These are phyloP conservation scores for Eumerus sabulonum DNA, from an alignment of 2,888 invertebrate species.

Conservation along the genomic window DNA sequence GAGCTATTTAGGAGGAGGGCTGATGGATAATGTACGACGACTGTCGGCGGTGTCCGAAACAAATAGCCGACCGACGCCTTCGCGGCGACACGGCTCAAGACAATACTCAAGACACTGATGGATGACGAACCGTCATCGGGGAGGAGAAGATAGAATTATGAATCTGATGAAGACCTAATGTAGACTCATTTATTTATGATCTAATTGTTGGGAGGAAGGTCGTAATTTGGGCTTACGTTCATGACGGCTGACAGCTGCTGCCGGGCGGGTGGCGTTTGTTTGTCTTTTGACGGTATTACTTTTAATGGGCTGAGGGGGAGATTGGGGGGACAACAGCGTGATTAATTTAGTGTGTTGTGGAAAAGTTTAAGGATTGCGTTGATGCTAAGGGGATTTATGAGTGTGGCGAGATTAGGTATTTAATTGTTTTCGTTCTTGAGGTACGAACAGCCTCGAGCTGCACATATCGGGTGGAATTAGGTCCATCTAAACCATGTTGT, in stretches of 20 bases:
- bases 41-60: constrained; percentile 28
- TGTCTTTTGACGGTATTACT: not conserved
- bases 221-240: constrained; percentile 35
- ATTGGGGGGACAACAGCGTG: constrained; percentile 12
- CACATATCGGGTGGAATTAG: too few relatives aligned
- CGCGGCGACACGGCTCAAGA: constrained; percentile 4
- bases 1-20: not conserved
- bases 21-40: constrained; percentile 6
- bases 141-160: not conserved
- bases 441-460: too few relatives aligned
- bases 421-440: not conserved
- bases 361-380: constrained; percentile 14
- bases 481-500: too few relatives aligned
- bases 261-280: constrained; percentile 28
- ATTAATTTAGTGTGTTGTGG: constrained; percentile 14
- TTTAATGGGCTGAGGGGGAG: constrained; percentile 4
- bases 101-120: not conserved
- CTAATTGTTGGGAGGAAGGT: constrained; percentile 38
- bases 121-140: not conserved
- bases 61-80: constrained; percentile 1
- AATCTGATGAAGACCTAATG: constrained; percentile 35
- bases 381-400: not conserved
- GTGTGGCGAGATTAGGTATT: not conserved
- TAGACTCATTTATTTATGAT: constrained; percentile 51
- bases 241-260: constrained; percentile 32